Evolutionary conservation across 2,797 vertebrate genomes (phyloP).

Genomic region (Garrulus glandarius): DNA sequence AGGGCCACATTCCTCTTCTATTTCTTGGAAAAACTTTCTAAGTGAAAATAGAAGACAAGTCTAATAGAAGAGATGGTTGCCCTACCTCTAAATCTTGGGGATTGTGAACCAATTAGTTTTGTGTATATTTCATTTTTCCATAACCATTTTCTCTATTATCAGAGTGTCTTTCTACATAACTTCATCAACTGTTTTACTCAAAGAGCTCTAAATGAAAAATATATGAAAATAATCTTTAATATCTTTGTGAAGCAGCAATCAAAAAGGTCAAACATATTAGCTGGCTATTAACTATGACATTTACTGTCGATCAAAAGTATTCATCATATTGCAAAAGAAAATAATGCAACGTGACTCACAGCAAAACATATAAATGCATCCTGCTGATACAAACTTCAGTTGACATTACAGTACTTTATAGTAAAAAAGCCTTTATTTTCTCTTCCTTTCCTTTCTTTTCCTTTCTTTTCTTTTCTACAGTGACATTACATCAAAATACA

Average conservation of each 20-base stretch:
- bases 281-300: constrained; percentile 60
- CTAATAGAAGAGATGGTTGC: not conserved
- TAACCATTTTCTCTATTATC: not conserved
- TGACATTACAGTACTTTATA: constrained; percentile 24
- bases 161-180: not conserved
- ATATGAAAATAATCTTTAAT: not conserved
- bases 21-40: not conserved
- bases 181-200: not conserved
- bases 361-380: constrained; percentile 45
- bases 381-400: not conserved
- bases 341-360: constrained; percentile 22
- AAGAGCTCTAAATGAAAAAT: not conserved
- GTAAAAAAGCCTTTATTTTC: not conserved
- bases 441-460: not conserved
- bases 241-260: not conserved
- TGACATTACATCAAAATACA: not conserved
- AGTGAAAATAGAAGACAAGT: not conserved
- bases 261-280: constrained; percentile 41
- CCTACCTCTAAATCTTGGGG: not conserved
- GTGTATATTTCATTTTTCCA: not conserved
- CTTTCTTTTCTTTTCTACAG: not conserved
- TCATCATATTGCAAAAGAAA: constrained; percentile 56
- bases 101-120: not conserved
- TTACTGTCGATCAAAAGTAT: constrained; percentile 43
- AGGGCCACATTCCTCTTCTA: not conserved